Evolutionary conservation across 37 sponge, comb jelly and placozoan species (phyloP), one percentile per base, ranked within the genome.

Genomic region (Spongilla lacustris): DNA sequence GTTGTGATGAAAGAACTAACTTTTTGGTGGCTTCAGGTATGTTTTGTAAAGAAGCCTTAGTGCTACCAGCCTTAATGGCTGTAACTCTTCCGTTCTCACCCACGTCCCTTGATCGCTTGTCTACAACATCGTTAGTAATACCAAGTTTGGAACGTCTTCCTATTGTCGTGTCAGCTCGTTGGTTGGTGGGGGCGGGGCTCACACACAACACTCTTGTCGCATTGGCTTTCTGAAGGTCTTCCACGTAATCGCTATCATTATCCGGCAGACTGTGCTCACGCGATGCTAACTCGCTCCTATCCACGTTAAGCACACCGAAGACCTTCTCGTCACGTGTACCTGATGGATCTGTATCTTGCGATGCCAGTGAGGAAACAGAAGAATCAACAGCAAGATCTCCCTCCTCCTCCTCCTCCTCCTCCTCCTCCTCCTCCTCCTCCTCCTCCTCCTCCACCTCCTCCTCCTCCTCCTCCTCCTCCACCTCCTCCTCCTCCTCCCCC

Each of bases 131-230:
- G 30, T 26, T 67, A 21, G 23, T 84, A 3, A 29, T 8, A 17
- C 66, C 80, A 1, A 90, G 68, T 25, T 90, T 90, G 21, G 90
- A 81, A 0, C 26, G 41, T 0, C 35, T 67, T 50, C 76, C 86
- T 25, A 35, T 28, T 25, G 37, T 27, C 28, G 68, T 85, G 14
- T 86, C 69, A 0, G 72, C 24, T 0, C 81, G 73, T 21, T 50
- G 75, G 17, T 69, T 38, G 31, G 17, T 76, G 14, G 91, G 91
- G 11, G 91, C 91, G 28, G 86, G 91, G 38, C 69, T 38, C 21
- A 90, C 86, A 3, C 86, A 5, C 25, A 90, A 27, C 10, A 90
- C 4, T 22, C 6, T 80, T 28, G 71, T 83, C 32, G 21, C 38
- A 34, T 79, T 70, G 12, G 33, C 66, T 34, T 5, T 26, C 38